Evolutionary conservation across 2,797 vertebrate species (phyloP).

Genomic region (Apogon talboti): DNA sequence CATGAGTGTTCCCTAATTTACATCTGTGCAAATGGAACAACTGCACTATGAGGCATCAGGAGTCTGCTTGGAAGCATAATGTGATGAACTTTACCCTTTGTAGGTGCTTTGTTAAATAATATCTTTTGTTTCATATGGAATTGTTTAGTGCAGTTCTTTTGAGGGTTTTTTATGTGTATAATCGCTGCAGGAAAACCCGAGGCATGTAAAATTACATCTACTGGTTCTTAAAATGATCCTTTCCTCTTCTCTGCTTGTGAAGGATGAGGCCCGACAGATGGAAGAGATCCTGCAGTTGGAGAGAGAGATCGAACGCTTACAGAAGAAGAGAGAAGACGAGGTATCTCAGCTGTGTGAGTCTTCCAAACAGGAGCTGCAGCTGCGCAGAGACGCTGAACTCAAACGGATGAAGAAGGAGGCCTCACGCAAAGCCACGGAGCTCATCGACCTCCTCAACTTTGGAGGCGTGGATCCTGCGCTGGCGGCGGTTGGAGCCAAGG

Average conservation of each 20-base stretch:
- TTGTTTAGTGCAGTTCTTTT: background rate
- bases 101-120: no score
- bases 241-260: background rate
- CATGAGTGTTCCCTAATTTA: no score
- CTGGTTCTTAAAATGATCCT: background rate
- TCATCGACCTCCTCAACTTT: conserved; percentile 90
- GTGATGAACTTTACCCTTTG: no score
- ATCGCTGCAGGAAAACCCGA: background rate
- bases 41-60: no score
- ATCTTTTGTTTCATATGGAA: no score
- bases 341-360: conserved; percentile 89
- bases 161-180: background rate
- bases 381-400: conserved; percentile 89
- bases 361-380: conserved; percentile 88
- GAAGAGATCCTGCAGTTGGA: conserved; percentile 93
- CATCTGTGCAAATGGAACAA: no score
- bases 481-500: conserved; percentile 36
- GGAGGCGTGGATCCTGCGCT: conserved; percentile 81
- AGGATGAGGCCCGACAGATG: conserved; percentile 89
- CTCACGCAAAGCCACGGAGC: conserved; percentile 90
- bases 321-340: conserved; percentile 89
- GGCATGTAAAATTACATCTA: background rate
- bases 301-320: conserved; percentile 91
- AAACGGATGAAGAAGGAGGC: conserved; percentile 92
- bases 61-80: no score